These are phyloP conservation scores for Nothobranchius furzeri DNA, from an alignment of 2,113 vertebrate genomes.

Conservation along the genomic window DNA sequence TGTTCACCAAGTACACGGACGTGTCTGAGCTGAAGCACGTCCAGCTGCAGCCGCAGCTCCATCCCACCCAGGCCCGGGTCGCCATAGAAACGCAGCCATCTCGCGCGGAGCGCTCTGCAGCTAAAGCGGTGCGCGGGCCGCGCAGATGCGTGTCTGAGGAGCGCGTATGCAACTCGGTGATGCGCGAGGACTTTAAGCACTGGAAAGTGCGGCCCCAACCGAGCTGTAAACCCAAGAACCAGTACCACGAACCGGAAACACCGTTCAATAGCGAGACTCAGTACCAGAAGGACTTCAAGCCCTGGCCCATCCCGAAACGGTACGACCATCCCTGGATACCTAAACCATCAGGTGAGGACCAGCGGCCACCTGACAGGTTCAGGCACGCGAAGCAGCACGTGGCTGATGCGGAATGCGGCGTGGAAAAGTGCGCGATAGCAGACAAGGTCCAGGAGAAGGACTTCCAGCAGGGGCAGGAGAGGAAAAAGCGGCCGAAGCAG, in stretches of 20 bases:
- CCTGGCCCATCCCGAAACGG: slow-evolving; percentile 92
- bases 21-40: slow-evolving; percentile 85
- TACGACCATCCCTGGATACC: slow-evolving; percentile 96
- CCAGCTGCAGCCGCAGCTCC: slow-evolving; percentile 73
- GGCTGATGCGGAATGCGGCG: slow-evolving; percentile 66
- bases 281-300: slow-evolving; percentile 96
- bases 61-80: slow-evolving; percentile 73
- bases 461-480: slow-evolving; percentile 58
- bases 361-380: slow-evolving; percentile 53
- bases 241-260: slow-evolving; percentile 90
- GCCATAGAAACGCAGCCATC: slow-evolving; percentile 86
- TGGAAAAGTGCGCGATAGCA: slow-evolving; percentile 80
- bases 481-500: slow-evolving; percentile 62
- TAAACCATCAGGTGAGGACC: slow-evolving; percentile 71
- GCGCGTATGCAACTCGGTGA: slow-evolving; percentile 85
- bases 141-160: slow-evolving; percentile 72
- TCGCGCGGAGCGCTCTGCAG: slow-evolving; percentile 65
- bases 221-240: slow-evolving; percentile 91
- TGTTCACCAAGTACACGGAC: slow-evolving; percentile 94
- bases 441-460: slow-evolving; percentile 81
- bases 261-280: slow-evolving; percentile 93
- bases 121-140: slow-evolving; percentile 62
- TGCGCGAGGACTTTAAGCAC: slow-evolving; percentile 92
- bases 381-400: slow-evolving; percentile 41
- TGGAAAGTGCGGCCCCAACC: slow-evolving; percentile 93